Evolutionary conservation across 2,888 invertebrate genomes (phyloP).

Genomic region (Hoplodrina ambigua): DNA sequence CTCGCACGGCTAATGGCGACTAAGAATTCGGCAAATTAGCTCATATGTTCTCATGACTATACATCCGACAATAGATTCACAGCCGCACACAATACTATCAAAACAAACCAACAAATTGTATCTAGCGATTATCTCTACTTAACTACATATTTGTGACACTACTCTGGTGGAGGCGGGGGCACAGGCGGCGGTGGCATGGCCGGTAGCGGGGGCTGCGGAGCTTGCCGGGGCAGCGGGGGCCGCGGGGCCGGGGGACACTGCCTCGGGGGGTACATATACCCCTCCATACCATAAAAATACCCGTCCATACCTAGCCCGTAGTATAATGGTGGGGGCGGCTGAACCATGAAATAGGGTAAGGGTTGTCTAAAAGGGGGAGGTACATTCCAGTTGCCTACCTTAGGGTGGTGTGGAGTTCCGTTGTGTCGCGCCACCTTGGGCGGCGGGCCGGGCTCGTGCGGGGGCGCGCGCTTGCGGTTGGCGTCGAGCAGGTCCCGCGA

Average conservation of each 20-base stretch:
- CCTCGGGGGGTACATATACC: constrained; percentile 81
- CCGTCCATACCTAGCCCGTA: constrained; percentile 83
- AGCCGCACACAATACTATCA: constrained; percentile 19
- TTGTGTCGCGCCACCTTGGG: constrained; percentile 82
- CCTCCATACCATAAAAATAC: constrained; percentile 72
- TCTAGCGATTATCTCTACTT: constrained; percentile 48
- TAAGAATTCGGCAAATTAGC: background rate
- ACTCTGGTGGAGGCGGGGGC: constrained; percentile 91
- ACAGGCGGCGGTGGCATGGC: constrained; percentile 81
- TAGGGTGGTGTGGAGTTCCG: constrained; percentile 79
- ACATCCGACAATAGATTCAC: constrained; percentile 34
- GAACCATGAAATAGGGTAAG: constrained; percentile 83
- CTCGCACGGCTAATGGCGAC: background rate
- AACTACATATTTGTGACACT: constrained; percentile 45
- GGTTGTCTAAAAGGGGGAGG: constrained; percentile 78
- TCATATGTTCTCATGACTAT: background rate
- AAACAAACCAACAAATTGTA: constrained; percentile 35
- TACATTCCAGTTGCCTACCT: constrained; percentile 86
- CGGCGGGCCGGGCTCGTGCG: constrained; percentile 73
- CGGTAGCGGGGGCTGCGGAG: constrained; percentile 87
- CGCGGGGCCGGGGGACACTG: constrained; percentile 14
- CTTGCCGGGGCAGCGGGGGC: constrained; percentile 73
- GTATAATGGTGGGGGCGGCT: constrained; percentile 82
- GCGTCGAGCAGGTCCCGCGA: constrained; percentile 93
- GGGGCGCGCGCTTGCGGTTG: constrained; percentile 68